Percentiles rank a stretch among this genome's conserved stretches.
phyloP scores from a whole-genome alignment of 2,888 invertebrate genomes.

The Yponomeuta plumbellus region DNA sequence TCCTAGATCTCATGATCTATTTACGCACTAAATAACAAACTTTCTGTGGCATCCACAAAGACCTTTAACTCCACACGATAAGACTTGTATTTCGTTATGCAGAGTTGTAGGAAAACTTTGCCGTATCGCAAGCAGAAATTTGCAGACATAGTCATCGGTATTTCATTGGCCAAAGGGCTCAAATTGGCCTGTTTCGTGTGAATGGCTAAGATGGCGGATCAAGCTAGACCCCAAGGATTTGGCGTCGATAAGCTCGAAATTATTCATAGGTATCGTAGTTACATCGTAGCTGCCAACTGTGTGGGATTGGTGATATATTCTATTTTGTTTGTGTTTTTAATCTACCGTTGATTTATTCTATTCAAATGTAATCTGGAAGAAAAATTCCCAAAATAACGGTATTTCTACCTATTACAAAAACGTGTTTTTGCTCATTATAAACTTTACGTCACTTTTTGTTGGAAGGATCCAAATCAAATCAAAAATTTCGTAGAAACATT shows the following conservation, averaged over 20 bases:
- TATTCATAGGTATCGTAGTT: constrained; percentile 5
- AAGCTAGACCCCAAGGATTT: not conserved
- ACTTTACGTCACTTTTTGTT: too few relatives aligned
- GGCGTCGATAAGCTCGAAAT: constrained; percentile 3
- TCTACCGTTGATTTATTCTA: not conserved
- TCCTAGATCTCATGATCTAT: not conserved
- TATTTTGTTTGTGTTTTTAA: not conserved
- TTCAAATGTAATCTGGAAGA: not conserved
- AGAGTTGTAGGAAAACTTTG: not conserved
- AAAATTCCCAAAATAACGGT: not conserved
- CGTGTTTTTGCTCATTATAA: too few relatives aligned
- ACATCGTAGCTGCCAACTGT: not conserved
- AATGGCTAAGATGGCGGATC: not conserved
- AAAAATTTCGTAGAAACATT: too few relatives aligned
- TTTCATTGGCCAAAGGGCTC: not conserved
- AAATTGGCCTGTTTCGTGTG: not conserved
- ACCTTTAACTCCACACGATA: not conserved
- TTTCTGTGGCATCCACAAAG: not conserved
- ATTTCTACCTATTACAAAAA: too few relatives aligned
- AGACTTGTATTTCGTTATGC: not conserved
- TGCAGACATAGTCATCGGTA: not conserved
- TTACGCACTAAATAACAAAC: not conserved
- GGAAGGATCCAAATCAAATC: too few relatives aligned
- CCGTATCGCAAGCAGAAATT: not conserved
- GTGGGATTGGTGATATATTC: not conserved